Evolutionary conservation across 1,140 invertebrate species (phyloP), one percentile per base, ranked within the genome.

Genomic region (Leptopilina boulardi): DNA sequence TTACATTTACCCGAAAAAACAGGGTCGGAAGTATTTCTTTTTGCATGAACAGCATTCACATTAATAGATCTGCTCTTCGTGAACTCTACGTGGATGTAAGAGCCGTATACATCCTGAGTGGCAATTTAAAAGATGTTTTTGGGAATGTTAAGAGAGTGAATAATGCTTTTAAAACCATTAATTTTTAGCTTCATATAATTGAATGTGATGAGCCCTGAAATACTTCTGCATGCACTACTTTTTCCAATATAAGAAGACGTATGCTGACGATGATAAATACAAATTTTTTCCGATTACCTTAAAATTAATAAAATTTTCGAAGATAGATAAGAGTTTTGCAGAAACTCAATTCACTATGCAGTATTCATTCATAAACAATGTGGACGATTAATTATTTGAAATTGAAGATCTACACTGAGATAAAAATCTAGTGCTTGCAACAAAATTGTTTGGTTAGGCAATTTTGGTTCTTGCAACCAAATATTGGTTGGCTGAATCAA

Each of bases 51-150:
- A 47, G 44, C 15, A 13, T 47, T n/a, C 1, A n/a, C 1, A n/a
- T 47, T 15, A 47, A 47, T 47, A 47, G 44, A 47, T 47, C 44
- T 47, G 44, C 44, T 47, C 44, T 47, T 47, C 4, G 54, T 59
- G 10, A 19, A 6, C 19, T 59, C 54, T 59, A 5, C 10, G 54
- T 23, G 11, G 19, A 59, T 59, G n/a, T n/a, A n/a, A n/a, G n/a
- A n/a, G n/a, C n/a, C n/a, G n/a, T n/a, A n/a, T n/a, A n/a, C n/a
- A n/a, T n/a, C n/a, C n/a, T n/a, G n/a, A n/a, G n/a, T n/a, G n/a
- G n/a, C 2, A 15, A 13, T 11, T 56, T 11, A 11, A 21, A 56
- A 3, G 10, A 56, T 9, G 1, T 56, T 54, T 2, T 56, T 19
- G 54, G 23, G 30, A 3, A 5, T 59, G 2, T 11, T 59, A 13